A percentile compares a stretch with the other conserved stretches of the same genome.
These are phyloP conservation scores for Orthosia incerta DNA, from an alignment of 2,888 invertebrate genomes.

Conservation along the genomic window DNA sequence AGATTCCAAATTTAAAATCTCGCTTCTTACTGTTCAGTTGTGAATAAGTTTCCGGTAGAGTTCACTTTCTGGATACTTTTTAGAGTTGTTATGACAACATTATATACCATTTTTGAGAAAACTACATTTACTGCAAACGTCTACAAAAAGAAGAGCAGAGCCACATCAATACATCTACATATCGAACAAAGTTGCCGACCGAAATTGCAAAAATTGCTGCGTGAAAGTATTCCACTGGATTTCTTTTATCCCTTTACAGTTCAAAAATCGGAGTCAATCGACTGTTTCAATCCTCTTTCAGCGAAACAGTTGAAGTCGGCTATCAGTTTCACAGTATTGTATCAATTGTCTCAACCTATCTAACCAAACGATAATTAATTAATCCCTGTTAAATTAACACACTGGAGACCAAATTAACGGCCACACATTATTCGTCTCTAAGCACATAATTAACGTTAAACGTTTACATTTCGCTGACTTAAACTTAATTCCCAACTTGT, in stretches of 20 bases:
- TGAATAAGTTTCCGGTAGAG: no score
- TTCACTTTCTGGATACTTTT: no score
- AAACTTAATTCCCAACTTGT: conserved; percentile 58
- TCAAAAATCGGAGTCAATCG: conserved; percentile 24
- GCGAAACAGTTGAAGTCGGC: conserved; percentile 4
- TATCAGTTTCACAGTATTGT: conserved; percentile 3
- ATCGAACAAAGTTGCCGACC: background rate
- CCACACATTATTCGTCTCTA: conserved; percentile 43
- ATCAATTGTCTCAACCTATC: conserved; percentile 24
- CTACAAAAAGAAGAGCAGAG: background rate
- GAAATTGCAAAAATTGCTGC: conserved; percentile 34
- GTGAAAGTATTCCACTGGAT: conserved; percentile 17
- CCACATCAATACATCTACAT: background rate
- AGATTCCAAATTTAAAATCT: no score
- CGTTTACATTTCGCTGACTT: conserved; percentile 53
- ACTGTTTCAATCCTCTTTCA: conserved; percentile 3
- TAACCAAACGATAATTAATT: conserved; percentile 17
- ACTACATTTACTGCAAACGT: background rate
- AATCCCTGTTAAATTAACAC: conserved; percentile 40
- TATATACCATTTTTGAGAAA: no score
- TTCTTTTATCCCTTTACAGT: conserved; percentile 35
- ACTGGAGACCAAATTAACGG: conserved; percentile 46
- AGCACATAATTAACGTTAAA: conserved; percentile 57
- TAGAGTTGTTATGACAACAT: no score
- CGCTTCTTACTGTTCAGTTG: no score